Base-by-base conservation (phyloP, 2,797 vertebrate species). In the Cercopithecus petaurista region DNA sequence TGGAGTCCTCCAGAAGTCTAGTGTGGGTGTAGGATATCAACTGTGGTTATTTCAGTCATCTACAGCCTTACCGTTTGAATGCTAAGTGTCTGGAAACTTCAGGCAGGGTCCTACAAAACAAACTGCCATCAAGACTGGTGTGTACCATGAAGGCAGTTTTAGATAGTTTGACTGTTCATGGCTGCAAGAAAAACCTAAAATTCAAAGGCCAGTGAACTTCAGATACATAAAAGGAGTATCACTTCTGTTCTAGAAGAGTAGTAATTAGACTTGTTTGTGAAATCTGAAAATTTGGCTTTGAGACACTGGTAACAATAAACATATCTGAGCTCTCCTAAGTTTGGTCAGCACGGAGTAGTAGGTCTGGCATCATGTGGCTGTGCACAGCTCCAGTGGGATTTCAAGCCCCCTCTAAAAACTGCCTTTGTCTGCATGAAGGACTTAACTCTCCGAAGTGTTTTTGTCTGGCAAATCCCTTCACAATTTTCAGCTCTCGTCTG, bases 201-300 rank as follows among this genome's bases (percentile, higher is more conserved):
- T 39, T 75, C 21, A 50, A 39, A 36, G 17, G 48, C 48, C 28
- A 10, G 61, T 59, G 55, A 43, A 46, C 15, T 55, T 55, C 4
- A 57, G 85, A 30, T 55, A 72, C 13, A 6, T 33, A 46, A 79
- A 57, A 88, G 67, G 82, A 55, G 30, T 39, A 5, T 24, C 33
- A 77, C 10, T 30, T 90, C 13, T 46, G 17, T 24, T 41, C 4
- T 33, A 52, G n/a, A 24, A 50, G 57, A 50, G 36, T 46, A 48
- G 43, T 72, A 26, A 48, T 85, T 67, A 67, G 24, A 39, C 75
- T 83, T 81, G 33, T 50, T 77, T 84, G 41, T 81, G 67, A 73
- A 86, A 59, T 57, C 2, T 88, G 94, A 90, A 72, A 67, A 86
- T 81, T 57, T 57, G 24, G 43, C 73, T 85, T 85, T 72, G 70